Base-by-base conservation (phyloP, 92 coral and sea anemone genomes). In the Parazoanthus atlanticus region DNA sequence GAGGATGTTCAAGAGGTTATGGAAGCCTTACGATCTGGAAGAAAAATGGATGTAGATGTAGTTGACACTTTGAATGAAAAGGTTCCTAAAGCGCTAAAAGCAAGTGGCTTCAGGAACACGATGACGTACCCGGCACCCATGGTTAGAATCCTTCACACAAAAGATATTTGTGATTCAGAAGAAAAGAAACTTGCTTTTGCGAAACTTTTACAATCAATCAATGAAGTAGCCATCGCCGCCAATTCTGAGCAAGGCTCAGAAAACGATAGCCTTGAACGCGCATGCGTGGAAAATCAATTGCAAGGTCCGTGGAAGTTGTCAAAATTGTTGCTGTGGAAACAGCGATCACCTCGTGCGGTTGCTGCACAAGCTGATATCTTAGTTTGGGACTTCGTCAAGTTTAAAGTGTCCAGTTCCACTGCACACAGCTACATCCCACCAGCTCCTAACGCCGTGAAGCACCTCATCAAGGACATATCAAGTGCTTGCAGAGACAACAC, bases 391-490 rank as follows among this genome's bases (percentile, higher is more conserved):
- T 81, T 58, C 33, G 85, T 81, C 54, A 81, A 23, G 29, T 19
- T 5, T 6, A 81, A 81, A 41, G 25, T 0, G 32, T 61, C 28
- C 52, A 6, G 11, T 21, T 33, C 10, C 3, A n/a, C 81, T 21
- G 12, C 21, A 25, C 73, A 81, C 30, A 2, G 21, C 31, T 61
- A 61, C 74, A 64, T 81, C 34, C 85, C 73, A 36, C 89, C 89
- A 6, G 82, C 89, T 76, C 89, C 89, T 32, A 82, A 74, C 40
- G 89, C 89, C 19, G 81, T 75, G 33, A 86, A 76, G 47, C 89
- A 86, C 54, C 46, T 86, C 34, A 86, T 86, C 75, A 74, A 46
- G 81, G 89, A 86, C 69, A 33, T 86, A 47, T 31, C 81, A 1
- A n/a, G 89, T 47, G 89, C 83, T 13, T 69, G 79, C 47, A 86